Evolutionary conservation across 2,113 vertebrate species (phyloP).

Genomic region (Engraulis encrasicolus): DNA sequence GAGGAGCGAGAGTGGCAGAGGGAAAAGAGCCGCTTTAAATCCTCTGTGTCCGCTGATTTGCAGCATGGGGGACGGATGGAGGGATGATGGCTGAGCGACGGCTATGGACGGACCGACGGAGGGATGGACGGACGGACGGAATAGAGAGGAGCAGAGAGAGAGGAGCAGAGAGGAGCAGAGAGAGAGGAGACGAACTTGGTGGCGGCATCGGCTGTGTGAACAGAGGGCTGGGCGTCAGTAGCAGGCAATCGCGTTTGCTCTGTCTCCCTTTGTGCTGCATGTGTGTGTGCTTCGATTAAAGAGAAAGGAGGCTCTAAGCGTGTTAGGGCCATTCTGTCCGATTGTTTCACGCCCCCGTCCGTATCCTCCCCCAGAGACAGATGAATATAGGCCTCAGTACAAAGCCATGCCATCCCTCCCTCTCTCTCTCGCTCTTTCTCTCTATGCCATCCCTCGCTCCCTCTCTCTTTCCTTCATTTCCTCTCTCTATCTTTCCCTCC

Average conservation of each 20-base stretch:
- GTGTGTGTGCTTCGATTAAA: conserved; percentile 82
- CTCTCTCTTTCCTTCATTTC: too few relatives aligned
- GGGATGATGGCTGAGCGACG: conserved; percentile 46
- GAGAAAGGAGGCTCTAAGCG: conserved; percentile 80
- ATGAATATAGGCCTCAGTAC: conserved; percentile 67
- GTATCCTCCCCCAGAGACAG: conserved; percentile 75
- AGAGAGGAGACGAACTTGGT: too few relatives aligned
- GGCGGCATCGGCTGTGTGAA: conserved; percentile 47
- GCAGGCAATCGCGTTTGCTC: conserved; percentile 71
- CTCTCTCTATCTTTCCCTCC: too few relatives aligned
- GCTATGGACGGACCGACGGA: too few relatives aligned
- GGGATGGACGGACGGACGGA: too few relatives aligned
- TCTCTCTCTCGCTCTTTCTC: conserved; percentile 52
- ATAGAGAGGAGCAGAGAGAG: too few relatives aligned
- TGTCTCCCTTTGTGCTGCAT: conserved; percentile 76
- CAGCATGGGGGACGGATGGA: conserved; percentile 53
- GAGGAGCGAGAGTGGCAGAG: conserved; percentile 55
- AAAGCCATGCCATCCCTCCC: conserved; percentile 62
- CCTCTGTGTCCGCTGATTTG: conserved; percentile 58
- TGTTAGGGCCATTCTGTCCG: conserved; percentile 79
- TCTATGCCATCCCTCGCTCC: too few relatives aligned
- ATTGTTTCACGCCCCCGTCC: conserved; percentile 79
- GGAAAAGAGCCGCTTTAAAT: conserved; percentile 61
- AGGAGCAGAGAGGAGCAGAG: too few relatives aligned
- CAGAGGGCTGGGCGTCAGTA: conserved; percentile 63